Conservation (phyloP, 1,140 invertebrate species). For the Orussus abietinus region DNA sequence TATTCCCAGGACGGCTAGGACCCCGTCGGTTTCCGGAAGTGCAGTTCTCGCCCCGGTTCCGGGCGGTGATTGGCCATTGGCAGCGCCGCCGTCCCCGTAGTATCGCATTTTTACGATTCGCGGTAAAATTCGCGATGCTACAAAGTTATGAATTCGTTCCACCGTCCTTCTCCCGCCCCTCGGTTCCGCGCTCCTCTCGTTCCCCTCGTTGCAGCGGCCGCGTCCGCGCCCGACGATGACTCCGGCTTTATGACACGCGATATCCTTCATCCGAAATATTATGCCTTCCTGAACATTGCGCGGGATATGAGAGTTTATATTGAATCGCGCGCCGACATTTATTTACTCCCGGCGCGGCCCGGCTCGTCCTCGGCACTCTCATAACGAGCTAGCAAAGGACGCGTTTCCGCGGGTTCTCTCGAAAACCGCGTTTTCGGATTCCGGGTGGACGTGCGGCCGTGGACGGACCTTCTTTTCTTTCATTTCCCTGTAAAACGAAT, state of each 20-base stretch:
- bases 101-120: slow-evolving; percentile 26
- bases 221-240: slow-evolving; percentile 16
- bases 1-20: no score
- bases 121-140: slow-evolving; percentile 32
- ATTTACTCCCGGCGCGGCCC: slow-evolving; percentile 15
- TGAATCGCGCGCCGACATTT: slow-evolving; percentile 24
- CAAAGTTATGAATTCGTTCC: slow-evolving; percentile 35
- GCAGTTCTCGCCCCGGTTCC: no score
- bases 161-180: neutral
- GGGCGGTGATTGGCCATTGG: no score
- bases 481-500: no score
- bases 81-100: no score
- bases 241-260: slow-evolving; percentile 41
- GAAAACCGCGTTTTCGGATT: no score
- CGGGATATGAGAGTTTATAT: slow-evolving; percentile 16
- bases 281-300: slow-evolving; percentile 20
- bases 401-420: no score
- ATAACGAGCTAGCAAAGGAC: no score
- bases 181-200: neutral
- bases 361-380: no score
- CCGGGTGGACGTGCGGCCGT: no score
- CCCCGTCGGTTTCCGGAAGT: no score
- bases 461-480: no score
- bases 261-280: slow-evolving; percentile 43
- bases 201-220: neutral